Evolutionary conservation across 2,888 invertebrate genomes (phyloP), one percentile per base, ranked within the genome.

Genomic region (Brachyptera putata): DNA sequence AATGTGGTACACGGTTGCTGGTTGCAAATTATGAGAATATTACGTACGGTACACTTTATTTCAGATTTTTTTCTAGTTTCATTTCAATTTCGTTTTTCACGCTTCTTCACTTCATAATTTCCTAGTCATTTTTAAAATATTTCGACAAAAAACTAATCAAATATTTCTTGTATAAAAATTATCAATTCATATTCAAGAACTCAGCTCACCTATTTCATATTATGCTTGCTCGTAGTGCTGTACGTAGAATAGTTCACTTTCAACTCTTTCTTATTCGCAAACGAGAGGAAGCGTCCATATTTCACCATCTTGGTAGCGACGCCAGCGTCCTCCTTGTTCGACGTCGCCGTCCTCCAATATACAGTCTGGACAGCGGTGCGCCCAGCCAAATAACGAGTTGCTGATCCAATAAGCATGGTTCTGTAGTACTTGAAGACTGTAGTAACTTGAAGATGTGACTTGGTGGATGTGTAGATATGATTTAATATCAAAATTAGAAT

Each of bases 361-460:
- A 88, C 85, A 0, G 87, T 88, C 70, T 89, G 87, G 22, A 87
- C 81, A 1, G 87, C 87, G 69, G 87, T 84, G 62, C 86, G 81
- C 53, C 87, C 86, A 53, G 85, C 84, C 66, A 88, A 84, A 72
- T 84, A 86, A 61, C 88, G 82, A 18, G 86, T 85, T 41, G 87
- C 83, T 66, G 84, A 81, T 67, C 87, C 85, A 63, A 88, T 83
- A 71, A 88, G 73, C 73, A 73, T 74, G 30, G n/a, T n/a, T n/a
- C n/a, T 41, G 16, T n/a, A n/a, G n/a, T n/a, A n/a, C n/a, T n/a
- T n/a, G n/a, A n/a, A n/a, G n/a, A n/a, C n/a, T n/a, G 7, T 34
- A 2, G 13, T 21, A 18, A 3, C 3, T 41, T 21, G 18, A 7
- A 21, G 41, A 41, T n/a, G 21, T 21, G 14, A 4, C 5, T 9